Percentiles rank a stretch among this genome's conserved stretches.
phyloP scores from a whole-genome alignment of 2,113 vertebrate species.

The Petrocephalus microphthalmus region DNA sequence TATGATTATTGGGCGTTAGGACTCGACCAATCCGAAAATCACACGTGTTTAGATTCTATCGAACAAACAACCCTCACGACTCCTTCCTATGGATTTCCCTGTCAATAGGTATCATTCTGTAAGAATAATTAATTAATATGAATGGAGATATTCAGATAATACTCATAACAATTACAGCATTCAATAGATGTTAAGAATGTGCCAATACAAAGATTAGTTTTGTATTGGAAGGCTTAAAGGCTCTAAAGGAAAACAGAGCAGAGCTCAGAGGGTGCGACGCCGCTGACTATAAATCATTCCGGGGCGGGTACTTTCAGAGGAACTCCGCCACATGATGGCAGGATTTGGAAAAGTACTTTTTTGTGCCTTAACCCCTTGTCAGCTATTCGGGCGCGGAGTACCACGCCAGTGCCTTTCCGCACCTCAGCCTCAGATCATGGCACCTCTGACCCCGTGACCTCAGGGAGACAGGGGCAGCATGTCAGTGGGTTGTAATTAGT shows the following conservation, averaged over 20 bases:
- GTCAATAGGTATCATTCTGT: slow-evolving; percentile 5
- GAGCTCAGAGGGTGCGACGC: background rate
- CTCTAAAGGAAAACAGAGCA: background rate
- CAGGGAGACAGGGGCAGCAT: slow-evolving; percentile 62
- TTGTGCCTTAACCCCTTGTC: background rate
- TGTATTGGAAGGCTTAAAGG: slow-evolving; percentile 5
- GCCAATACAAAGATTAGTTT: slow-evolving; percentile 18
- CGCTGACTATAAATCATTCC: background rate
- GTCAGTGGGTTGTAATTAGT: slow-evolving; percentile 78
- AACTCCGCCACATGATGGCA: background rate
- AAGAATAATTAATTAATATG: slow-evolving; percentile 8
- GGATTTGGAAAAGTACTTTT: slow-evolving; percentile 4
- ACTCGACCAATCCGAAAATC: background rate
- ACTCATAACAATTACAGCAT: slow-evolving; percentile 5
- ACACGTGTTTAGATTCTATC: background rate
- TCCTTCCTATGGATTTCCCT: background rate
- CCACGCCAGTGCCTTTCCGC: background rate
- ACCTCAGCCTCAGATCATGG: slow-evolving; percentile 48
- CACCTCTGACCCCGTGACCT: slow-evolving; percentile 65
- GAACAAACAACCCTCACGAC: background rate
- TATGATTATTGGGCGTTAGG: background rate
- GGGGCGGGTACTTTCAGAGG: background rate
- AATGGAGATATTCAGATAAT: slow-evolving; percentile 7
- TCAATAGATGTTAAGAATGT: slow-evolving; percentile 12
- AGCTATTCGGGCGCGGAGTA: background rate